These are phyloP conservation scores for Acheta domesticus DNA, from an alignment of 2,888 invertebrate genomes.

Conservation along the genomic window DNA sequence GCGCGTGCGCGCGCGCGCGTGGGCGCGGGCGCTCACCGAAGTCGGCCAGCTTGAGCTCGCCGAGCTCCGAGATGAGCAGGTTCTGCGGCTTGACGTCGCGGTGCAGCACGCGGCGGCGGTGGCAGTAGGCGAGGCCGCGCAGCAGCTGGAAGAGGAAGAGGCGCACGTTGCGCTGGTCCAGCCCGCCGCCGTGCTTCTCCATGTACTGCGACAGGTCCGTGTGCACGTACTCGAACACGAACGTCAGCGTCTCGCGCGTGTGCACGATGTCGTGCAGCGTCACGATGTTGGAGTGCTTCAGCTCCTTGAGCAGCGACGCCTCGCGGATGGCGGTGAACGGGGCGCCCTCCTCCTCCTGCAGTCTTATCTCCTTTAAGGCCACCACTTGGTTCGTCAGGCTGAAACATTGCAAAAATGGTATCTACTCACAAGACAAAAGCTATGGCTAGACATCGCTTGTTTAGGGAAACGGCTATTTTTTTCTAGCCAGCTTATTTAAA, in stretches of 20 bases:
- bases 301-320: constrained; percentile 68
- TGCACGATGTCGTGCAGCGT: constrained; percentile 98
- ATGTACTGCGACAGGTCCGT: constrained; percentile 98
- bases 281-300: constrained; percentile 53
- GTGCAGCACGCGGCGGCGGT: constrained; percentile 92
- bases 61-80: constrained; percentile 91
- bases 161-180: constrained; percentile 91
- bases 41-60: constrained; percentile 96
- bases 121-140: constrained; percentile 94
- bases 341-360: constrained; percentile 98
- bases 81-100: constrained; percentile 98
- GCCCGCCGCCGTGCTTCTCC: constrained; percentile 83
- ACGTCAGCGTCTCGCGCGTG: constrained; percentile 95
- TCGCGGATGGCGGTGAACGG: constrained; percentile 99
- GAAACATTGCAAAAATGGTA: no score
- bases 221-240: constrained; percentile 96
- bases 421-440: no score
- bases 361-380: constrained; percentile 97
- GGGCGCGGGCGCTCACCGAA: constrained; percentile 58
- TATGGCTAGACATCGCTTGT: no score
- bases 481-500: no score
- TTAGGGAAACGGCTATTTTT: no score
- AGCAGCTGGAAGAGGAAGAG: constrained; percentile 96
- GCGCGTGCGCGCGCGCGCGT: no score
- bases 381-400: constrained; percentile 87